Evolutionary conservation across 1,140 invertebrate species (phyloP), one percentile per base, ranked within the genome.

Genomic region (Thrips palmi): DNA sequence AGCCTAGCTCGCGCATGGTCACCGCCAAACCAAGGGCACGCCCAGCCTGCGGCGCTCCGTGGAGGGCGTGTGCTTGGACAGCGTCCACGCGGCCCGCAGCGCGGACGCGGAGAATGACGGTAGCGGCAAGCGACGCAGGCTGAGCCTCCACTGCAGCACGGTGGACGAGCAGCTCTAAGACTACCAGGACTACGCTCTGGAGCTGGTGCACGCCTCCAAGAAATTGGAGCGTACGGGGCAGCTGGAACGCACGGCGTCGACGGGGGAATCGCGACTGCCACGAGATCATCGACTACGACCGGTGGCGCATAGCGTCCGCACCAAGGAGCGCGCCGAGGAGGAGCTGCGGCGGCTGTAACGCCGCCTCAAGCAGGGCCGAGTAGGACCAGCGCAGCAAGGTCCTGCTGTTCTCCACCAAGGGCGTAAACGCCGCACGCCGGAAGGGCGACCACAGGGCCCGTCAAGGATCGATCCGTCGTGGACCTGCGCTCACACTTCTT

Each of bases 381-480:
- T n/a, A 66, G 12, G 77, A 77, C 8, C 80, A 89, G 52, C 74
- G 67, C 42, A 77, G 88, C 48, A 78, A 83, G 39, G 80, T 86
- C 52, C 77, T 92, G 46, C 58, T 89, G 15, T 88, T 79, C 55
- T 68, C 68, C 30, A 71, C 80, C 1, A 71, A 71, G 46, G 76
- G 81, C 46, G 49, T 73, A 0, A 70, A 73, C 44, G 69, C 70
- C 15, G 65, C 71, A 20, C 69, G 70, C 45, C 89, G 81, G 77
- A 65, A 68, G 50, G 56, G 63, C 39, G 87, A 93, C 48, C 65
- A 72, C 29, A 78, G 80, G 0, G 31, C 64, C 74, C 51, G 72
- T 71, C 27, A 86, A 83, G 53, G 79, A 88, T 51, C 77, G 81
- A 52, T 88, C 83, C 0, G 80, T 91, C 0, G 78, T 83, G 53